Percentiles rank a stretch among this genome's conserved stretches.
phyloP scores from a whole-genome alignment of 2,113 vertebrate genomes.

The Spea multiplicata region DNA sequence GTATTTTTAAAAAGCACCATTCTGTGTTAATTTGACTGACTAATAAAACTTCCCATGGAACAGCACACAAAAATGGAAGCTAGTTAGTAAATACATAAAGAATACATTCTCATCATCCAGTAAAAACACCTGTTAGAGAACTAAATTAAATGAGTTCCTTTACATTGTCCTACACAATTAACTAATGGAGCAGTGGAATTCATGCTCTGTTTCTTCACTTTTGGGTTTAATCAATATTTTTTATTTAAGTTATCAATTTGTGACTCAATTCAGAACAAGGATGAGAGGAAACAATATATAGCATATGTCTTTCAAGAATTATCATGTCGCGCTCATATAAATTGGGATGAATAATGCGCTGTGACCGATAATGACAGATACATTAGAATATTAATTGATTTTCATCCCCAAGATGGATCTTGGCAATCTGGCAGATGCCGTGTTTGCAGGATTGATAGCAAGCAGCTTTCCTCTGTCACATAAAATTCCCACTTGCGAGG shows the following conservation, averaged over 20 bases:
- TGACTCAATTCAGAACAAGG: background rate
- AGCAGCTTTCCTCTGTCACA: conserved; percentile 65
- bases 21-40: too few relatives aligned
- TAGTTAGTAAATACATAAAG: too few relatives aligned
- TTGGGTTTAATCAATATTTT: background rate
- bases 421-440: conserved; percentile 59
- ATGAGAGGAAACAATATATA: conserved; percentile 33
- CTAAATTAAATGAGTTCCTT: too few relatives aligned
- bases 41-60: too few relatives aligned
- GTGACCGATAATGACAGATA: conserved; percentile 60
- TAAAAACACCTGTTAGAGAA: too few relatives aligned
- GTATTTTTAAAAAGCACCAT: too few relatives aligned
- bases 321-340: conserved; percentile 46
- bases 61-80: too few relatives aligned
- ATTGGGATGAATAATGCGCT: conserved; percentile 53
- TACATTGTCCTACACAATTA: too few relatives aligned
- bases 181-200: too few relatives aligned
- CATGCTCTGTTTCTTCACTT: background rate
- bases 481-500: conserved; percentile 62
- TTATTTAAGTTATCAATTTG: background rate
- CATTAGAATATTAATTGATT: conserved; percentile 66
- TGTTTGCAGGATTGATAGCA: conserved; percentile 66
- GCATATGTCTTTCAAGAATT: conserved; percentile 51
- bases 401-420: conserved; percentile 58
- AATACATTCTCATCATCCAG: too few relatives aligned